phyloP scores from a whole-genome alignment of 2,888 invertebrate genomes.

The Drosophila parthenogenetica region DNA sequence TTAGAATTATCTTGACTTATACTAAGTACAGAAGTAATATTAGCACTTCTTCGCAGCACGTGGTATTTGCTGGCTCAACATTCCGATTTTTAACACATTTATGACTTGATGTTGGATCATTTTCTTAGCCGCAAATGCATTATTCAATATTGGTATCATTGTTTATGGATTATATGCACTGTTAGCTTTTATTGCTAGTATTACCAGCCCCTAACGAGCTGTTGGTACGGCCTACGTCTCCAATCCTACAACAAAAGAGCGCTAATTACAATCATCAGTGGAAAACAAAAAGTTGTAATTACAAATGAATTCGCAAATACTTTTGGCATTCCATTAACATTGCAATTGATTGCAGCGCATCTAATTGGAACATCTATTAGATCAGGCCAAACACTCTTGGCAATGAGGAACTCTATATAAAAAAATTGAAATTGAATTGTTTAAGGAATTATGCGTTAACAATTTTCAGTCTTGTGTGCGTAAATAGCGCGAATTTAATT shows the following conservation, averaged over 20 bases:
- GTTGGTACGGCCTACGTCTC: constrained; percentile 24
- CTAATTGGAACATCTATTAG: constrained; percentile 46
- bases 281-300: constrained; percentile 46
- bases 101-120: constrained; percentile 3
- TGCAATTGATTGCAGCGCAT: constrained; percentile 44
- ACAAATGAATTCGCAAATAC: constrained; percentile 41
- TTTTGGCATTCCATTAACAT: constrained; percentile 51
- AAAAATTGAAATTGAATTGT: neutral
- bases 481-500: neutral
- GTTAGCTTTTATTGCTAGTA: constrained; percentile 50
- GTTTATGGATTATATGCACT: constrained; percentile 56
- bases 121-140: constrained; percentile 56
- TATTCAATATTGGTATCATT: constrained; percentile 62
- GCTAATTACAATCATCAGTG: constrained; percentile 58
- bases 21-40: no score
- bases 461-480: neutral
- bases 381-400: constrained; percentile 6
- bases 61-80: neutral
- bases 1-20: no score
- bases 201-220: constrained; percentile 6
- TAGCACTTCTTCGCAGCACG: neutral
- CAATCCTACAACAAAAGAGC: constrained; percentile 20
- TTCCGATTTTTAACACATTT: neutral
- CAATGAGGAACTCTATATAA: constrained; percentile 49
- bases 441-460: neutral